Evolutionary conservation across 1,140 invertebrate species (phyloP).

Genomic region (Trichomalopsis sarcophagae): DNA sequence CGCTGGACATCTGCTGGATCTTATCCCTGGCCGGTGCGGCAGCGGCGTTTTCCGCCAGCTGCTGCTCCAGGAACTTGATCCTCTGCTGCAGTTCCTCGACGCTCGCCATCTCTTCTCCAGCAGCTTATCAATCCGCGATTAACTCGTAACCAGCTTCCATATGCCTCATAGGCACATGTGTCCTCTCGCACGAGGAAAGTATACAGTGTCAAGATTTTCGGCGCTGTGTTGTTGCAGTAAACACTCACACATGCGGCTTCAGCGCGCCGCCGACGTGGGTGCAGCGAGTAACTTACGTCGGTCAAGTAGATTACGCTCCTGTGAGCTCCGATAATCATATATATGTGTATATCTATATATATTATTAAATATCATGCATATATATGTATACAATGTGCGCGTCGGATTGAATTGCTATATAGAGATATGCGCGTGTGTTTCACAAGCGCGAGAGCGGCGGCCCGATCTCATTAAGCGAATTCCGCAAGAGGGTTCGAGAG

Average conservation of each 20-base stretch:
- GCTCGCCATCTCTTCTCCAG: slow-evolving; percentile 56
- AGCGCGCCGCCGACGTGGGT: not conserved
- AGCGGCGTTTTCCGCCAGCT: slow-evolving; percentile 71
- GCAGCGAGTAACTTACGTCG: not conserved
- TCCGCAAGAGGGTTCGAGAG: not conserved
- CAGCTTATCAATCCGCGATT: not conserved
- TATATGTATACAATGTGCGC: not conserved
- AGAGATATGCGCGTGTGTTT: not conserved
- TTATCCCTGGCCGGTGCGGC: slow-evolving; percentile 65
- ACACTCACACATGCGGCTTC: not conserved
- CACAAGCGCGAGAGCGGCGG: not conserved
- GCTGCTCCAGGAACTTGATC: slow-evolving; percentile 77
- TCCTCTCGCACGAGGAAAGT: not conserved
- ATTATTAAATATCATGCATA: not conserved
- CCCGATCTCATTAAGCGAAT: slow-evolving; percentile 33
- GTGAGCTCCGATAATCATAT: not conserved
- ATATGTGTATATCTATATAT: slow-evolving; percentile 1
- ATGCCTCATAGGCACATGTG: slow-evolving; percentile 9
- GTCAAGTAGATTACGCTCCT: not conserved
- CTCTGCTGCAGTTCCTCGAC: slow-evolving; percentile 65
- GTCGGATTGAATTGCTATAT: not conserved
- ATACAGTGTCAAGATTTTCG: not conserved
- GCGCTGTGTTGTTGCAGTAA: not conserved
- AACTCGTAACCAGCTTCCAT: slow-evolving; percentile 18
- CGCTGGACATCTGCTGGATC: slow-evolving; percentile 82